Conservation (phyloP, 2,113 vertebrate species). For the Aegotheles bennettii region DNA sequence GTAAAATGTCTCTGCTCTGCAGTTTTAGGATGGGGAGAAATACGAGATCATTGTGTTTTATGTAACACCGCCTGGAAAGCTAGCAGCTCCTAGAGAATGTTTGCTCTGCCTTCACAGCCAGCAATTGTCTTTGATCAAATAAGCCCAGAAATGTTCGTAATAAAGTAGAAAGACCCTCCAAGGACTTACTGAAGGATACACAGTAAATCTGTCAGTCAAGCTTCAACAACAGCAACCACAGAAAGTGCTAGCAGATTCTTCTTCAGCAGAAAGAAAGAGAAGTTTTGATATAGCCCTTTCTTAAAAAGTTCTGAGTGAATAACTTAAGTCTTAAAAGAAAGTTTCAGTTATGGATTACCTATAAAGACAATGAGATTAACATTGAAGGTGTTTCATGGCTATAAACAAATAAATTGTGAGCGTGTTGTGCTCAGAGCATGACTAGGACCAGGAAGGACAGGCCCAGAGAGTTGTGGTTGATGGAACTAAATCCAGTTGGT, state of each 20-base stretch:
- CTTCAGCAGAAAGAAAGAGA: neutral
- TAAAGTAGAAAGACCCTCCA: neutral
- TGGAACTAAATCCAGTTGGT: too few relatives aligned
- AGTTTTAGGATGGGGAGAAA: neutral
- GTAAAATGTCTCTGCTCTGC: neutral
- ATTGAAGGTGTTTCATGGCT: slow-evolving; percentile 42
- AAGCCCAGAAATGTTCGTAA: neutral
- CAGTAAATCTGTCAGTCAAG: neutral
- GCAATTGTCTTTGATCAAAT: neutral
- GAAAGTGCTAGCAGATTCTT: neutral
- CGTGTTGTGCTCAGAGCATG: neutral
- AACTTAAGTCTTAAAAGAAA: slow-evolving; percentile 43
- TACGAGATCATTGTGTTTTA: neutral
- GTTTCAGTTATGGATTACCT: slow-evolving; percentile 50
- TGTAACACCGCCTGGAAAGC: too few relatives aligned
- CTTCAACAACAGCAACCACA: neutral
- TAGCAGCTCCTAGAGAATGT: neutral
- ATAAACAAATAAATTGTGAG: slow-evolving; percentile 70
- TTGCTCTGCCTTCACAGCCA: neutral
- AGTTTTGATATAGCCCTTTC: slow-evolving; percentile 36
- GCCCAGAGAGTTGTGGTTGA: too few relatives aligned
- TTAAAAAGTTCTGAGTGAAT: slow-evolving; percentile 41
- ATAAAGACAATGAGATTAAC: slow-evolving; percentile 64
- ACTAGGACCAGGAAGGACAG: slow-evolving; percentile 16
- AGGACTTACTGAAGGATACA: neutral